Evolutionary conservation across 2,888 invertebrate species (phyloP), one percentile per base, ranked within the genome.

Genomic region (Selenia dentaria): DNA sequence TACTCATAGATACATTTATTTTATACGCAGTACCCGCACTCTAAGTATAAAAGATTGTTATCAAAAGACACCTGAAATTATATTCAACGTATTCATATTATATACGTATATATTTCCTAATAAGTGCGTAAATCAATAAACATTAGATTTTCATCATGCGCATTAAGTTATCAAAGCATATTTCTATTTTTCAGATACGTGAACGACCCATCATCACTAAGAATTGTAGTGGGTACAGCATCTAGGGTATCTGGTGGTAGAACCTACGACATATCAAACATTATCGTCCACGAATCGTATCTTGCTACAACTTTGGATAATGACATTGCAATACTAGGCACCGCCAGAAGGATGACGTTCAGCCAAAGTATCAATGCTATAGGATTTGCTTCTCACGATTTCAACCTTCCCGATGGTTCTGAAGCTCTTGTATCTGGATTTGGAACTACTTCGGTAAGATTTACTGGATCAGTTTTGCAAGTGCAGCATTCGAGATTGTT

Each of bases 401-500:
- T 71, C 8, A 39, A 50, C 4, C 49, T 90, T 8, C 62, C 76
- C 20, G 62, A 48, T 46, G 87, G 86, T 1, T 63, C 75, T 6
- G 70, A 71, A 55, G 89, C 90, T 4, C 9, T 87, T 3, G 86
- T 91, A 1, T 79, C 90, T 25, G 91, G 91, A 40, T 91, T 74
- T 67, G 91, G 91, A 12, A 64, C 67, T 3, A 77, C 75, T 33
- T 64, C 73, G 20, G 80, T 80, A 51, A 77, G 72, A 66, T 25
- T 8, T 6, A 24, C n/a, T n/a, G n/a, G n/a, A n/a, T n/a, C n/a
- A n/a, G n/a, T n/a, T n/a, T n/a, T n/a, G n/a, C n/a, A n/a, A n/a
- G n/a, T n/a, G n/a, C n/a, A n/a, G n/a, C n/a, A n/a, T n/a, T n/a
- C n/a, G n/a, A n/a, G n/a, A n/a, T n/a, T n/a, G n/a, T n/a, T n/a